Base-by-base conservation (phyloP, 2,797 vertebrate genomes). In the Ptychobarbus kaznakovi region DNA sequence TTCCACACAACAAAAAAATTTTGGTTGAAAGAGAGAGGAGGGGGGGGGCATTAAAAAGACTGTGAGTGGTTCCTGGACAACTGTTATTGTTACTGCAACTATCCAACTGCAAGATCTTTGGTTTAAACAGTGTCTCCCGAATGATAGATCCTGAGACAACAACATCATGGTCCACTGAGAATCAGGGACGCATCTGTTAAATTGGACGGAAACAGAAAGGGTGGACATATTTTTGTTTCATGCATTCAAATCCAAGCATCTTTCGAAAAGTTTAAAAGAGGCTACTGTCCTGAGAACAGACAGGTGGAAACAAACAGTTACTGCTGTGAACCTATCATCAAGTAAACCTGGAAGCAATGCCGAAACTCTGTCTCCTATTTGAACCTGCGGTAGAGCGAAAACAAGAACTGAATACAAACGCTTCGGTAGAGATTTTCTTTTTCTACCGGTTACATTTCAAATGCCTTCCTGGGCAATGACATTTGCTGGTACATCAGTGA, bases 271-370 rank as follows among this genome's bases (percentile, higher is more conserved):
- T 61, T 46, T n/a, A 70, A 70, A 70, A 40, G 13, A 51, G 35
- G 32, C 28, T 38, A 46, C 12, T 6, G 8, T 70, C 20, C 53
- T 32, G 58, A 83, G 49, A 82, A 83, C 42, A 75, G 53, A 75
- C 42, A n/a, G 80, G 68, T 16, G 2, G 68, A 44, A 53, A 73
- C 82, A 35, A n/a, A 70, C 49, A 35, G 38, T 56, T 70, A 56
- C 35, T 69, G 82, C 46, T 69, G 61, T 77, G 49, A 84, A 84
- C 65, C 46, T 68, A 63, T 77, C 70, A 46, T 65, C 73, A 53
- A 77, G 74, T 15, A 66, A 83, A 83, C 44, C 35, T 77, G n/a
- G 77, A 69, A 58, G 46, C 4, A 18, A 69, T 1, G n/a, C 32
- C 11, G 9, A 78, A 84, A 20, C 40, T 22, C 25, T 32, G 40